Evolutionary conservation across 2,113 vertebrate genomes (phyloP).

Genomic region (Rhodinocichla rosea): DNA sequence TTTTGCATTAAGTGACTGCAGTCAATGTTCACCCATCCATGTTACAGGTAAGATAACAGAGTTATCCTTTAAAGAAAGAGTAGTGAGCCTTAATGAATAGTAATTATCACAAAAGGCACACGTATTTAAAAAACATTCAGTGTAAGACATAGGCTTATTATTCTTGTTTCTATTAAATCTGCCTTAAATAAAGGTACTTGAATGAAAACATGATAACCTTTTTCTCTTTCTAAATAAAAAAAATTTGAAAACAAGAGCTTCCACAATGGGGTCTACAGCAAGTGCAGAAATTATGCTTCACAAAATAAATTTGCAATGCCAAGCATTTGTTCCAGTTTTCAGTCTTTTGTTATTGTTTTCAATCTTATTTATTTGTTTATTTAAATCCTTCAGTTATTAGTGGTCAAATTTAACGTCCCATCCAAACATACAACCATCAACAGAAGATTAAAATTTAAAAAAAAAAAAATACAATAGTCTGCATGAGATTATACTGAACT

Average conservation of each 20-base stretch:
- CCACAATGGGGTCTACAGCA: neutral
- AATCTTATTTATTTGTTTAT: constrained; percentile 44
- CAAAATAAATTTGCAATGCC: neutral
- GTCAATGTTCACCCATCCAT: neutral
- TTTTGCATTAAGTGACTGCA: neutral
- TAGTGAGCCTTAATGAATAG: neutral
- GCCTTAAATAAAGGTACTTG: neutral
- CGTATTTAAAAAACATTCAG: neutral
- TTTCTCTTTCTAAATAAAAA: neutral
- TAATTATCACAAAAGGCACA: neutral
- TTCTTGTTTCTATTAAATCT: neutral
- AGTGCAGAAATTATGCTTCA: neutral
- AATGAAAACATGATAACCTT: neutral
- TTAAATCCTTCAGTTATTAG: constrained; percentile 11
- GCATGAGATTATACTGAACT: constrained; percentile 23
- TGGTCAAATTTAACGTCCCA: constrained; percentile 15
- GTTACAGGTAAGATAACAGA: neutral
- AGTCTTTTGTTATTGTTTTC: constrained; percentile 14
- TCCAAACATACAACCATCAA: neutral
- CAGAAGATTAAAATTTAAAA: neutral
- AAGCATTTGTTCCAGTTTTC: neutral
- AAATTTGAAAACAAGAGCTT: neutral
- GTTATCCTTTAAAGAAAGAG: neutral
- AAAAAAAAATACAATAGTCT: neutral
- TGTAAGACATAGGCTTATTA: neutral